Conservation (phyloP, 2,888 invertebrate genomes). For the Aleiodes leptofemur region DNA sequence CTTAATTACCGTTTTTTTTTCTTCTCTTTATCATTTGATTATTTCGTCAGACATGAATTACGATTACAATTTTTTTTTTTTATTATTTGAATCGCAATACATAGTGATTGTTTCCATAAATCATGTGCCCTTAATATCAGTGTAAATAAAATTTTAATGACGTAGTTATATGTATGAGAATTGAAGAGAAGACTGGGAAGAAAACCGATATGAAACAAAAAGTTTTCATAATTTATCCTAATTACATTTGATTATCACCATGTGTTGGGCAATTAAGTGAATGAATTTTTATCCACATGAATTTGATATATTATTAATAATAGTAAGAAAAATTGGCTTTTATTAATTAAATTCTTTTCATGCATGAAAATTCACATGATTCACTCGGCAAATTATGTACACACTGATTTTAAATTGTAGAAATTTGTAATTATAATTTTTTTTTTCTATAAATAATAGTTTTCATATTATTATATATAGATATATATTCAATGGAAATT, state of each 20-base stretch:
- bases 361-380: constrained; percentile 11
- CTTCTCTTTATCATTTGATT: background rate
- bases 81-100: background rate
- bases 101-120: background rate
- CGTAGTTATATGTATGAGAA: no score
- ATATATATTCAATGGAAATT: background rate
- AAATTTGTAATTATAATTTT: no score
- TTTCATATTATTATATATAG: background rate
- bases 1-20: background rate
- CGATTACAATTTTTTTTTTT: background rate
- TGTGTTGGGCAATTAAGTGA: constrained; percentile 14
- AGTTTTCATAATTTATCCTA: constrained; percentile 8
- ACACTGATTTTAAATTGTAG: no score
- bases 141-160: constrained; percentile 6
- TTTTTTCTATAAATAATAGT: background rate
- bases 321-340: background rate
- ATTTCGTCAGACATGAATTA: constrained; percentile 1
- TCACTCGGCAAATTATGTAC: no score
- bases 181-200: background rate
- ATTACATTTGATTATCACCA: constrained; percentile 10
- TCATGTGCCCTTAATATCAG: constrained; percentile 4
- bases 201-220: background rate
- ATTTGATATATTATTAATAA: background rate
- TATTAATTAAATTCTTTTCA: background rate
- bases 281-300: background rate